Evolutionary conservation across 2,888 invertebrate genomes (phyloP), one percentile per base, ranked within the genome.

Genomic region (Didymodactylos carnosus): DNA sequence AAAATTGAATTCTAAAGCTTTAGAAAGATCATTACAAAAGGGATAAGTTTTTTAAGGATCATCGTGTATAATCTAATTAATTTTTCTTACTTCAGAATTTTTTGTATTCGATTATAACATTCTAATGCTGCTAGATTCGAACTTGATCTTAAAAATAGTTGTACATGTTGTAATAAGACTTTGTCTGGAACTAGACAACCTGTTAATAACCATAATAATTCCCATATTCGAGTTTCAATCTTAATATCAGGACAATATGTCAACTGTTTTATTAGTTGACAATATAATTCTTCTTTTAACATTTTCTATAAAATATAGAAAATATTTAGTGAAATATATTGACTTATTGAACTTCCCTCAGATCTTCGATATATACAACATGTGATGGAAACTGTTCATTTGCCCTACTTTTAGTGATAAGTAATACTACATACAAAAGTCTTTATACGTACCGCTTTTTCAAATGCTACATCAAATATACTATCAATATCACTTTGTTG

Each of bases 211-310:
- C 98, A 99, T 93, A 98, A 93, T 72, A 98, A 84, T 82, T 98
- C 97, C 98, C 98, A 98, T 1, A 97, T 27, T n/a, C 70, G 97
- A 75, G 94, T 86, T 83, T 97, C 95, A 84, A 97, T 97, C 74
- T 94, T 94, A 83, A 92, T 86, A 79, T 91, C 87, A 82, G 93
- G 95, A 75, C 92, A 88, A 84, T 94, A 94, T 0, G 97, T 98
- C 77, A 99, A 85, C 82, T 99, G 98, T 84, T 94, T 95, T 91
- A 98, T 95, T 73, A 95, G 84, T 86, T 99, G 98, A 82, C 98
- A 99, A 83, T 94, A 98, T 76, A 95, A 91, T 85, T 98, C 98
- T 82, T 99, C 98, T 29, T 95, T 87, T 69, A 98, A 85, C 77
- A 95, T 92, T 85, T 79, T 25, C 49, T 69, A 40, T 23, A 62